Percentiles rank a stretch among this genome's conserved stretches.
phyloP scores from a whole-genome alignment of 2,797 vertebrate species.

The Brachyalestes nurse region DNA sequence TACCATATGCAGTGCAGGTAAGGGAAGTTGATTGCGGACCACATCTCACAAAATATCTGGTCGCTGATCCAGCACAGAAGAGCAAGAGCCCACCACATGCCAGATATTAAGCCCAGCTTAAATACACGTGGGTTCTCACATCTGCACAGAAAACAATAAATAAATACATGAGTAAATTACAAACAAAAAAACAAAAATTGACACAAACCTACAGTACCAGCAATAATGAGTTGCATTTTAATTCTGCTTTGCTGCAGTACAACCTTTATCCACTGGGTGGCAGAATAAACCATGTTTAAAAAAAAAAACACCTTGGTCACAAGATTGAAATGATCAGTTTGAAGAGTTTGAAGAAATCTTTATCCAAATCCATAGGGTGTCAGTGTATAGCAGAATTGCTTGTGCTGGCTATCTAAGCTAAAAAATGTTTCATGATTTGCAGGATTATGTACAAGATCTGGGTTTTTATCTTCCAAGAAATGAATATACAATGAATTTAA shows the following conservation, averaged over 20 bases:
- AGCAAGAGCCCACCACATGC: constrained; percentile 90
- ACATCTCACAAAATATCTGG: constrained; percentile 93
- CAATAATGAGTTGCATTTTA: not conserved
- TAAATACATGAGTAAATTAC: too few relatives aligned
- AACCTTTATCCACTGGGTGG: not conserved
- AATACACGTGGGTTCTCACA: constrained; percentile 95
- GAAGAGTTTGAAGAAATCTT: too few relatives aligned
- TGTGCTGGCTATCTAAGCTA: too few relatives aligned
- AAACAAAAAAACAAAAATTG: not conserved
- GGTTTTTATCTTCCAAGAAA: too few relatives aligned
- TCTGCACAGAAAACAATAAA: constrained; percentile 65
- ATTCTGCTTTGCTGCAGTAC: not conserved
- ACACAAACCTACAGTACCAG: too few relatives aligned
- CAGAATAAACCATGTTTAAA: not conserved
- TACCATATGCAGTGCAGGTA: constrained; percentile 96
- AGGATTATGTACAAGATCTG: too few relatives aligned
- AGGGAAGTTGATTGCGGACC: constrained; percentile 95
- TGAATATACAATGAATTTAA: too few relatives aligned
- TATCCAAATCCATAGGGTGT: too few relatives aligned
- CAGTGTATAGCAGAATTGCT: too few relatives aligned
- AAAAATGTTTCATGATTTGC: too few relatives aligned
- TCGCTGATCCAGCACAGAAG: constrained; percentile 97
- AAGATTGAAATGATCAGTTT: too few relatives aligned
- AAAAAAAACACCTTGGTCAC: not conserved
- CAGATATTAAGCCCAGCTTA: constrained; percentile 87